Evolutionary conservation across 2,797 vertebrate genomes (phyloP).

Genomic region (Sphenopsis melanotis): DNA sequence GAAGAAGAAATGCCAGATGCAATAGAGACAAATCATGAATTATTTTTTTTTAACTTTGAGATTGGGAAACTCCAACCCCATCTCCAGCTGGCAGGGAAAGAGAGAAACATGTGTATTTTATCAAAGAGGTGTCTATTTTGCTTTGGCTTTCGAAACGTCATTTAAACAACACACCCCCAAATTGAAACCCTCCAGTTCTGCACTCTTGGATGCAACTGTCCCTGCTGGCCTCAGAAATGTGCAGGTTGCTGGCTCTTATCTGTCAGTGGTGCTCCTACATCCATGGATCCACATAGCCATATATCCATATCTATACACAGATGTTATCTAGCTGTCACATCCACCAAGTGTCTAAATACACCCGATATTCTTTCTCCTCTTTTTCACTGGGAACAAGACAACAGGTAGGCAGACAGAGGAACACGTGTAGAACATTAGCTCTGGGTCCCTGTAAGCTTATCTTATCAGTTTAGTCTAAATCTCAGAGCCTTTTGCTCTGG

Average conservation of each 20-base stretch:
- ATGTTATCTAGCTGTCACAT: neutral
- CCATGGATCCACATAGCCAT: neutral
- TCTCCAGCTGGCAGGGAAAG: neutral
- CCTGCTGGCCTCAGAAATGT: neutral
- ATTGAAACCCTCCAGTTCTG: neutral
- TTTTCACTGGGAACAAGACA: neutral
- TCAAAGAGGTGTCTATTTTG: constrained; percentile 16
- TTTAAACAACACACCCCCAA: neutral
- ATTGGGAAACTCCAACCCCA: constrained; percentile 2
- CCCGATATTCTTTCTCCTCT: neutral
- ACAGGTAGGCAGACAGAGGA: constrained; percentile 34
- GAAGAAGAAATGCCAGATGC: neutral
- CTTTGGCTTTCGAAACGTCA: neutral
- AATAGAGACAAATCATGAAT: neutral
- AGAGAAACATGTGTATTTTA: neutral
- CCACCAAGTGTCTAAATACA: neutral
- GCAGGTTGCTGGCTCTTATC: neutral
- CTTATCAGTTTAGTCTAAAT: constrained; percentile 48
- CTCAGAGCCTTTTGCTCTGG: constrained; percentile 23
- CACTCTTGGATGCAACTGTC: neutral
- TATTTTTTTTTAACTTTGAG: neutral
- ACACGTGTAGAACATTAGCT: constrained; percentile 56
- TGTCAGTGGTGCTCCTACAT: neutral
- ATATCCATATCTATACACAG: neutral
- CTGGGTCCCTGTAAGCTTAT: constrained; percentile 30